phyloP scores from a whole-genome alignment of 2,888 invertebrate species.

The Hecatera dysodea region DNA sequence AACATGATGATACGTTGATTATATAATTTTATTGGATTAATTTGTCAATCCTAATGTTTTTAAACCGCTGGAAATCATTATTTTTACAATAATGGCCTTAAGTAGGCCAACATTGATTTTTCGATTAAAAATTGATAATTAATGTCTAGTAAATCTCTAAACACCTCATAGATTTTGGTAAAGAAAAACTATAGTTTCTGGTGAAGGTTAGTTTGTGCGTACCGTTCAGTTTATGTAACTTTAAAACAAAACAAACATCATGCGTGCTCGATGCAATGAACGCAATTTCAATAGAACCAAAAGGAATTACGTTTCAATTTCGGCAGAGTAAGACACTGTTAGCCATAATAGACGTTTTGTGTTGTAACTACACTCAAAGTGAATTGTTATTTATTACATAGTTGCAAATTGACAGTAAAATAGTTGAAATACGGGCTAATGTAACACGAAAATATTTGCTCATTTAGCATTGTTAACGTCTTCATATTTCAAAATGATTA shows the following conservation, averaged over 20 bases:
- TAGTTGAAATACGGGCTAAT: slow-evolving; percentile 33
- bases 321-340: slow-evolving; percentile 32
- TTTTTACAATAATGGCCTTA: slow-evolving; percentile 5
- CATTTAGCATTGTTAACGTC: slow-evolving; percentile 37
- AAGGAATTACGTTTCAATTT: slow-evolving; percentile 32
- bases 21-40: slow-evolving; percentile 13
- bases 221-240: slow-evolving; percentile 21
- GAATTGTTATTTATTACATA: slow-evolving; percentile 45
- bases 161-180: not conserved
- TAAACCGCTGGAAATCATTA: not conserved
- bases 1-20: slow-evolving; percentile 44
- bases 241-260: slow-evolving; percentile 38
- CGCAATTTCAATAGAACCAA: slow-evolving; percentile 40
- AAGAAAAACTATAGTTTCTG: not conserved
- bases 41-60: not conserved
- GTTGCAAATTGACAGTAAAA: slow-evolving; percentile 50
- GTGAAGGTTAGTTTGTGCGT: slow-evolving; percentile 30
- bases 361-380: slow-evolving; percentile 43
- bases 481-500: slow-evolving; percentile 9
- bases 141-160: not conserved
- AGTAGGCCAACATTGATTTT: not conserved
- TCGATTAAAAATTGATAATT: not conserved
- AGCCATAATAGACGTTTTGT: slow-evolving; percentile 41
- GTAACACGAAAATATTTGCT: slow-evolving; percentile 27
- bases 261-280: slow-evolving; percentile 21